A percentile compares a stretch with the other conserved stretches of the same genome.
phyloP scores from a whole-genome alignment of 2,888 invertebrate genomes.

The Alsophila aescularia region DNA sequence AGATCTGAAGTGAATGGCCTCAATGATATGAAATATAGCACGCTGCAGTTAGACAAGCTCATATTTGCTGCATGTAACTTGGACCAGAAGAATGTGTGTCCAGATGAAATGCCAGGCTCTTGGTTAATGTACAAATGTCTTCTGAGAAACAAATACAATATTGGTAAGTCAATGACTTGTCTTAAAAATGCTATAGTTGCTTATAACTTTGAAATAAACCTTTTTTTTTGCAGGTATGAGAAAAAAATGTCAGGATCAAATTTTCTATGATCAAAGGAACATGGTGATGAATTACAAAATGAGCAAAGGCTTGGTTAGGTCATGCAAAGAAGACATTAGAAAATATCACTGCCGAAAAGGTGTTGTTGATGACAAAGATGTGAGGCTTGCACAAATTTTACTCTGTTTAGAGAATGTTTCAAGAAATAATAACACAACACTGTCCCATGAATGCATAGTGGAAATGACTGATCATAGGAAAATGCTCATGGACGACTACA shows the following conservation, averaged over 20 bases:
- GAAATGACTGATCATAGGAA: conserved; percentile 97
- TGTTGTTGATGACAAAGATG: conserved; percentile 92
- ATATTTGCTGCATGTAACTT: conserved; percentile 94
- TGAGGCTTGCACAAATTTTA: conserved; percentile 94
- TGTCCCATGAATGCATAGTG: conserved; percentile 91
- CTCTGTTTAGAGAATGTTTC: conserved; percentile 94
- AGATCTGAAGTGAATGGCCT: conserved; percentile 91
- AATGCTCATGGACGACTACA: conserved; percentile 96
- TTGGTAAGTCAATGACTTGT: conserved; percentile 62
- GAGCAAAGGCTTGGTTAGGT: conserved; percentile 93
- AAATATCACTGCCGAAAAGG: conserved; percentile 93
- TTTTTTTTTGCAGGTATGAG: conserved; percentile 77
- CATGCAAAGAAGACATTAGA: conserved; percentile 95
- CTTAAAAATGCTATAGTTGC: not conserved
- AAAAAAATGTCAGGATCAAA: conserved; percentile 90
- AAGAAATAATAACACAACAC: conserved; percentile 88
- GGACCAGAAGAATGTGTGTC: conserved; percentile 92
- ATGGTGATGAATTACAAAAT: conserved; percentile 96
- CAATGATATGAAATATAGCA: conserved; percentile 95
- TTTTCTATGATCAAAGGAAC: conserved; percentile 93
- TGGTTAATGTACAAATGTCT: conserved; percentile 96
- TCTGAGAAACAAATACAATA: conserved; percentile 91
- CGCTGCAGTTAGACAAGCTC: conserved; percentile 94
- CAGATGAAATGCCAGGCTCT: conserved; percentile 89
- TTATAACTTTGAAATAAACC: not conserved